Evolutionary conservation across 2,888 invertebrate genomes (phyloP).

Genomic region (Epistrophella euchroma): DNA sequence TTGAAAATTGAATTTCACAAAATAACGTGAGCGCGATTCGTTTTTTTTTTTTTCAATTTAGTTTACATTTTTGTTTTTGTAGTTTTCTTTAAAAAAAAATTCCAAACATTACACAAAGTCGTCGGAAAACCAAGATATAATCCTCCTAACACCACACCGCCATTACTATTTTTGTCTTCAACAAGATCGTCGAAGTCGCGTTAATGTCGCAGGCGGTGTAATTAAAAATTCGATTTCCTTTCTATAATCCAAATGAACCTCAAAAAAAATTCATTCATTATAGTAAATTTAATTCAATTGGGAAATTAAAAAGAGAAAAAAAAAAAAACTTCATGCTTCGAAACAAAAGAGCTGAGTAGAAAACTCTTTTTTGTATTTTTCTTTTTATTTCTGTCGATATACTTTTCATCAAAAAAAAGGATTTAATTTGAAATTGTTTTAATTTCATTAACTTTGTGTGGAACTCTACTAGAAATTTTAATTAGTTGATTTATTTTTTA

Average conservation of each 20-base stretch:
- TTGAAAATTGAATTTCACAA: constrained; percentile 68
- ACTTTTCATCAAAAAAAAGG: not conserved
- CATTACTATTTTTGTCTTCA: constrained; percentile 20
- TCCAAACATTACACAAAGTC: constrained; percentile 59
- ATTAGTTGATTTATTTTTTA: constrained; percentile 46
- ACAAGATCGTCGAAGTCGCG: constrained; percentile 38
- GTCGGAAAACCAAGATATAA: constrained; percentile 1
- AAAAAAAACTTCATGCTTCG: constrained; percentile 9
- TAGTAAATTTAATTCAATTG: constrained; percentile 29
- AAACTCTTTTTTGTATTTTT: constrained; percentile 23
- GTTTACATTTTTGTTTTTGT: constrained; percentile 30
- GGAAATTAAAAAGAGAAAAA: constrained; percentile 32
- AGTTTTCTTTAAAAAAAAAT: not conserved
- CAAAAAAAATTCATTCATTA: constrained; percentile 51
- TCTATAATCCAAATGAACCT: constrained; percentile 37
- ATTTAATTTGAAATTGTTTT: constrained; percentile 39
- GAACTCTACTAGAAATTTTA: constrained; percentile 61
- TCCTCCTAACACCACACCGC: not conserved
- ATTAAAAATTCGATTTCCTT: constrained; percentile 71
- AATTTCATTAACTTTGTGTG: constrained; percentile 40
- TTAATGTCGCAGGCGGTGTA: constrained; percentile 71
- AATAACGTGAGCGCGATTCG: constrained; percentile 73
- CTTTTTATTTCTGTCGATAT: not conserved
- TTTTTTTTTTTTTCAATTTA: not conserved
- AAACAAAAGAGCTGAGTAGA: constrained; percentile 58